Base-by-base conservation (phyloP, 2,888 invertebrate species). In the Macrophya annulata region DNA sequence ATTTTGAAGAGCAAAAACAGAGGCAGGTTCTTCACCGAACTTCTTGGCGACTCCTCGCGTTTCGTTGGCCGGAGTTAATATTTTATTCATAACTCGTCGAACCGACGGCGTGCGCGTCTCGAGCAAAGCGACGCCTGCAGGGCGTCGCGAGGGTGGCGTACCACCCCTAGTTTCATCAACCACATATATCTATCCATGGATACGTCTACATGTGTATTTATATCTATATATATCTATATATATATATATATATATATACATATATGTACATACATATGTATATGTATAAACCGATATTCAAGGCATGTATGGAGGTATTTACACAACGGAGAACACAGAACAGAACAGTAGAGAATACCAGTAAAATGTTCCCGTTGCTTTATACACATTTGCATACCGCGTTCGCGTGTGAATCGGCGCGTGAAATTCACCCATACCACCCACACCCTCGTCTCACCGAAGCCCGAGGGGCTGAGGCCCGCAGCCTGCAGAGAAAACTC, bases 341-440 rank as follows among this genome's bases (percentile, higher is more conserved):
- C 51, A 25, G 21, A 31, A 12, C 31, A 76, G 51, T 31, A 51
- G 48, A 79, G 79, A 79, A 79, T 59, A 59, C 51, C 9, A 43
- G 81, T 81, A 59, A 81, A 81, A 81, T 40, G 40, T 81, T 62
- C 81, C 86, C 86, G 87, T 62, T 87, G 90, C 89, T 91, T 90
- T 90, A 89, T 90, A 90, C 88, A 91, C 90, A 91, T 91, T 91
- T 91, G 90, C 91, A 90, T 90, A 90, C 89, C 87, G 88, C 86
- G 87, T 90, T 85, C 85, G 89, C 89, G 87, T 89, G 89, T 86
- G 88, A 87, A 87, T 65, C 88, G 87, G 88, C 88, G 88, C 87
- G 89, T 89, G 88, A 90, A 90, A 89, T 90, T 89, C 88, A 87
- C 87, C 88, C 86, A 86, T n/a, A 84, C 85, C 82, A 25, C 65